These are phyloP conservation scores for Antrozous pallidus DNA, from an alignment of 2,797 vertebrate genomes.

Conservation along the genomic window DNA sequence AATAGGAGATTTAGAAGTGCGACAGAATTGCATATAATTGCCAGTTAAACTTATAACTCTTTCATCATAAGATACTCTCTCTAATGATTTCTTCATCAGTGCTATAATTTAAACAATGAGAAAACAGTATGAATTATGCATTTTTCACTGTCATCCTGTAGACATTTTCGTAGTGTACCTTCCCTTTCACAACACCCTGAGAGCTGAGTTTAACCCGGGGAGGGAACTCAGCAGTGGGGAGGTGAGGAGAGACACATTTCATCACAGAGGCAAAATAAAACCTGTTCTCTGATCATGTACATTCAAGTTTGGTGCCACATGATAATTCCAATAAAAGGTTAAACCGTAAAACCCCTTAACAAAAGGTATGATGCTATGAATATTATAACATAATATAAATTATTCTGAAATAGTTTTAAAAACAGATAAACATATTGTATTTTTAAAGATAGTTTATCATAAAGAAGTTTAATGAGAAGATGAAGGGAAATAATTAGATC, in stretches of 20 bases:
- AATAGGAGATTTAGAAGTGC: constrained; percentile 88
- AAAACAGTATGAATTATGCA: constrained; percentile 50
- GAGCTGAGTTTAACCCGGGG: background rate
- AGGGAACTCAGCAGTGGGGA: rapidly evolving
- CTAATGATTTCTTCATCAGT: constrained; percentile 66
- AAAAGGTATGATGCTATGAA: background rate
- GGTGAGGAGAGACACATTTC: background rate
- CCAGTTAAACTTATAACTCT: constrained; percentile 79
- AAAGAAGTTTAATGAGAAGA: constrained; percentile 26
- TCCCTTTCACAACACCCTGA: background rate
- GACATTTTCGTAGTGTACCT: constrained; percentile 19
- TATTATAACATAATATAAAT: background rate
- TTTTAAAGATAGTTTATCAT: constrained; percentile 8
- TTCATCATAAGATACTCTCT: constrained; percentile 78
- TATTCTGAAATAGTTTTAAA: background rate
- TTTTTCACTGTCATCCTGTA: constrained; percentile 28
- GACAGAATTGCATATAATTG: background rate
- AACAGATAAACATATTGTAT: background rate
- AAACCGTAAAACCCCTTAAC: background rate
- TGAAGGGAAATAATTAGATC: background rate
- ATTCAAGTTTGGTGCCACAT: background rate
- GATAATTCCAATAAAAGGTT: background rate
- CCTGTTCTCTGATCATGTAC: background rate
- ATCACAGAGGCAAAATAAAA: constrained; percentile 2
- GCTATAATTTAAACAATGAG: constrained; percentile 67